A percentile compares a stretch with the other conserved stretches of the same genome.
Conservation (phyloP, 1,140 invertebrate genomes). For the Oedothorax gibbosus region DNA sequence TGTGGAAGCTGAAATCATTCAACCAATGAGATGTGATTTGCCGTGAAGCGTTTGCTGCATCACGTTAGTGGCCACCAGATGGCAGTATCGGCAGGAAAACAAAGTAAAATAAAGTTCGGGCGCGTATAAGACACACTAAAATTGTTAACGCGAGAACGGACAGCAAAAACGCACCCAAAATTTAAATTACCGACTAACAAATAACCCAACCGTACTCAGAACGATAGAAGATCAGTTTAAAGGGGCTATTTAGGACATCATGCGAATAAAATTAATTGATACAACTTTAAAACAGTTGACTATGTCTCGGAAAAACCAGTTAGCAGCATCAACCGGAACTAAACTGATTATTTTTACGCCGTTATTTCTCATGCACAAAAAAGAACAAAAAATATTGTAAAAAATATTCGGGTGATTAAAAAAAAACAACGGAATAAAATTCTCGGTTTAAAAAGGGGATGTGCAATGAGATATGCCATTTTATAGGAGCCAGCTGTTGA, state of each 20-base stretch:
- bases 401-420: constrained; percentile 23
- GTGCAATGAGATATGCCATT: constrained; percentile 52
- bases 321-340: constrained; percentile 51
- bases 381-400: constrained; percentile 16
- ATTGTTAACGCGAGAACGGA: constrained; percentile 50
- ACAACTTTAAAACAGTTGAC: constrained; percentile 60
- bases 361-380: constrained; percentile 27
- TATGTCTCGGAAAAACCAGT: constrained; percentile 36
- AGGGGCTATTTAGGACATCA: constrained; percentile 47
- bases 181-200: constrained; percentile 60
- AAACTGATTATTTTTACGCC: constrained; percentile 61
- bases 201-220: constrained; percentile 51
- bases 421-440: constrained; percentile 45
- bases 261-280: constrained; percentile 62
- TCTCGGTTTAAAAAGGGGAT: constrained; percentile 12
- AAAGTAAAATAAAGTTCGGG: background rate
- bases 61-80: constrained; percentile 38
- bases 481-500: constrained; percentile 61
- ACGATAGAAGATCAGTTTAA: constrained; percentile 44
- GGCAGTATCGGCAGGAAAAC: constrained; percentile 50
- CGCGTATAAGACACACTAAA: constrained; percentile 30
- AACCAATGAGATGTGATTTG: constrained; percentile 54
- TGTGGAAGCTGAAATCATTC: constrained; percentile 5
- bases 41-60: constrained; percentile 40
- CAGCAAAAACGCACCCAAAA: constrained; percentile 55